Evolutionary conservation across 2,888 invertebrate species (phyloP).

Genomic region (Arctia plantaginis): DNA sequence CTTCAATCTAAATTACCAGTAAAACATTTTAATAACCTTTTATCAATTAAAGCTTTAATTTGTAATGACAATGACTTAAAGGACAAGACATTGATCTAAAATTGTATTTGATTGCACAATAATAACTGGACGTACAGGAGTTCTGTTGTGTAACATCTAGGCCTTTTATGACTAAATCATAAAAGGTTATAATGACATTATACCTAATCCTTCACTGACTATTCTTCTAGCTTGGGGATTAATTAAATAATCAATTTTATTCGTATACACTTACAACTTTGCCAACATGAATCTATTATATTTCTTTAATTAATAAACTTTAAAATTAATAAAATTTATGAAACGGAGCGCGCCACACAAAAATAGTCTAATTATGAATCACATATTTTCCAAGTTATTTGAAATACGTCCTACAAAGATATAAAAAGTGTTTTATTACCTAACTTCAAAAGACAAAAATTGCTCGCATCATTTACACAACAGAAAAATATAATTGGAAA

Average conservation of each 20-base stretch:
- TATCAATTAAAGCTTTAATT: constrained; percentile 59
- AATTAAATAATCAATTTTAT: not conserved
- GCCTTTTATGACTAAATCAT: not conserved
- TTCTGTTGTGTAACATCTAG: not conserved
- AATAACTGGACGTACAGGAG: not conserved
- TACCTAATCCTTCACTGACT: not conserved
- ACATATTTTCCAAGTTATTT: not conserved
- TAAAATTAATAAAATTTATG: not conserved
- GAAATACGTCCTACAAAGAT: constrained; percentile 11
- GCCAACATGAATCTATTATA: no score
- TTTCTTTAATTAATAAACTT: not conserved
- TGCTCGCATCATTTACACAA: constrained; percentile 5
- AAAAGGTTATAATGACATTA: not conserved
- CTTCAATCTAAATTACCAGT: constrained; percentile 56
- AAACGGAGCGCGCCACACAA: not conserved
- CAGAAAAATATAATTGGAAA: constrained; percentile 4
- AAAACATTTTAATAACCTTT: constrained; percentile 60
- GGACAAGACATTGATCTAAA: not conserved
- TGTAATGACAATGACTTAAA: not conserved
- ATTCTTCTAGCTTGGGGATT: not conserved
- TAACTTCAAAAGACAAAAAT: constrained; percentile 20
- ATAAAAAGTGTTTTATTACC: constrained; percentile 4
- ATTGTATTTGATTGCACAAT: not conserved
- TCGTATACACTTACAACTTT: no score
- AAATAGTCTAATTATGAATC: not conserved